Base-by-base conservation (phyloP, 2,888 invertebrate genomes). In the Drosophila sordidula region DNA sequence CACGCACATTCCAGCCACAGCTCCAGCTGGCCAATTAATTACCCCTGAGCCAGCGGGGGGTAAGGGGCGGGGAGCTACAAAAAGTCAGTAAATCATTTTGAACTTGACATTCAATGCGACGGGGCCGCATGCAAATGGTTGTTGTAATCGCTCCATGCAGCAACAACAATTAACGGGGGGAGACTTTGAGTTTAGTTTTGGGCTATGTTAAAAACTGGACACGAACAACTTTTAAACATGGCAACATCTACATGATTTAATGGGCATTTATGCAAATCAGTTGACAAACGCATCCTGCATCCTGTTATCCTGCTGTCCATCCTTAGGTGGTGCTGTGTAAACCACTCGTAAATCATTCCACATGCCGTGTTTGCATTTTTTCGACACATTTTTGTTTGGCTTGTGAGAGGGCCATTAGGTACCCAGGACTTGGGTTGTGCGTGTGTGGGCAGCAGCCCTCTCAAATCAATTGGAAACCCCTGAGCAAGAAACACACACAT, bases 21-120 rank as follows among this genome's bases (percentile, higher is more conserved):
- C 70, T 73, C 72, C 66, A 67, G 62, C 78, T 66, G 70, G 74
- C 75, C 75, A 87, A 82, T 87, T 82, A 82, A 82, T 87, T 87
- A 81, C 58, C 61, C 47, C 51, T 46, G 67, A 29, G 44, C 32
- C 6, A 51, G 39, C 42, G 16, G 18, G 44, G 26, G 6, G 26
- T 29, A 29, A 29, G 26, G 26, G 26, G 26, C 9, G 32, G 49
- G 32, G 18, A 29, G 39, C 51, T 16, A n/a, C 32, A 71, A 61
- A 76, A 79, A 77, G 83, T 67, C 72, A 45, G 63, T 83, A 83
- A 83, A 88, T 83, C 83, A 83, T 88, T 83, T 75, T 86, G 88
- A 83, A 83, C 83, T 83, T 83, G 83, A 83, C 83, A 83, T 88
- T 83, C 88, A 72, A 55, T 63, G 72, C 41, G 58, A 63, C 76